Evolutionary conservation across 2,797 vertebrate species (phyloP).

Genomic region (Sebastes miniatus): DNA sequence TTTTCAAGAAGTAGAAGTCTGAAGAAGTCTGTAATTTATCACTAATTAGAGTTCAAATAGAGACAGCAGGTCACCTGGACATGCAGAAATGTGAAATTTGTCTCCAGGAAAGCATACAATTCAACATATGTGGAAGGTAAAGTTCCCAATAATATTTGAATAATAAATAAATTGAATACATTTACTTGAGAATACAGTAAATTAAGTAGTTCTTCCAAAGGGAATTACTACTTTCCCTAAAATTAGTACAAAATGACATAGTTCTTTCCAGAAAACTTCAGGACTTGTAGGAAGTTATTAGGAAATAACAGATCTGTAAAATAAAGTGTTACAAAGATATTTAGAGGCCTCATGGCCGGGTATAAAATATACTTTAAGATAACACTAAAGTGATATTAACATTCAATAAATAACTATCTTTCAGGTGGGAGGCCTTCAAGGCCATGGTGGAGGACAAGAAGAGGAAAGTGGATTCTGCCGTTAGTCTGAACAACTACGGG

Average conservation of each 20-base stretch:
- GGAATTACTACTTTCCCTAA: background rate
- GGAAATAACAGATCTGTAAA: background rate
- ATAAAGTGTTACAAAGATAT: background rate
- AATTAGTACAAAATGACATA: background rate
- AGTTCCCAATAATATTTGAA: background rate
- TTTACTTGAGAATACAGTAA: background rate
- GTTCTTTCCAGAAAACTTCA: background rate
- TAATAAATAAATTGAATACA: background rate
- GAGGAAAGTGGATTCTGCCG: conserved; percentile 86
- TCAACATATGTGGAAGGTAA: background rate
- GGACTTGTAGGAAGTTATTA: fast-evolving
- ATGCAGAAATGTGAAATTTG: background rate
- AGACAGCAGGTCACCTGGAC: background rate
- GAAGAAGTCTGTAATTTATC: background rate
- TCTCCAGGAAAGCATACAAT: background rate
- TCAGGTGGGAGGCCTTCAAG: conserved; percentile 92
- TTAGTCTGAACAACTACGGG: conserved; percentile 91
- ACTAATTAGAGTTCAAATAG: background rate
- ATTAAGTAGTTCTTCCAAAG: background rate
- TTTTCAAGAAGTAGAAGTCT: background rate
- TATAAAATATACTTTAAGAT: background rate
- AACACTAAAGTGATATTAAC: background rate
- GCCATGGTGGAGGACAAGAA: conserved; percentile 86
- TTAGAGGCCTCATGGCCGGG: background rate
- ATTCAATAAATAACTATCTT: background rate